Evolutionary conservation across 2,888 invertebrate species (phyloP).

Genomic region (Hydrotaea diabolus): DNA sequence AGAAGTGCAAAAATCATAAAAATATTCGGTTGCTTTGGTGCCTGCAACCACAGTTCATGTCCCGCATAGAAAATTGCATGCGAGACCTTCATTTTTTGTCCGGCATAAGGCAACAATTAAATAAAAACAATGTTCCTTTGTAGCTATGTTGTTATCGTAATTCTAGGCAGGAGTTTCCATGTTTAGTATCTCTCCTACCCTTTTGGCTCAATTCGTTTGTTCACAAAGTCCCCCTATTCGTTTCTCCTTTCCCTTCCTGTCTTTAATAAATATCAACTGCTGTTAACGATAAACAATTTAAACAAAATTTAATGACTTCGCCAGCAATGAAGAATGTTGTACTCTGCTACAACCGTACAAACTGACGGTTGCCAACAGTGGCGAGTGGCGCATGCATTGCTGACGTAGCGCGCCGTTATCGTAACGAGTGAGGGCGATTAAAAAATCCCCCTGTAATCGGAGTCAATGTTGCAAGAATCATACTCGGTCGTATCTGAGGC

Average conservation of each 20-base stretch:
- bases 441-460: constrained; percentile 42
- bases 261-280: constrained; percentile 51
- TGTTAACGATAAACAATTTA: constrained; percentile 51
- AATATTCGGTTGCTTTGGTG: no score
- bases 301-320: constrained; percentile 60
- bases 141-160: background rate
- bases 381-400: constrained; percentile 37
- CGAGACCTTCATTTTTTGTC: constrained; percentile 44
- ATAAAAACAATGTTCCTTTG: constrained; percentile 54
- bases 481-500: constrained; percentile 23
- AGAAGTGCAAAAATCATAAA: no score
- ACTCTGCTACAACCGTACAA: background rate
- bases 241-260: constrained; percentile 36
- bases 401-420: background rate
- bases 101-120: constrained; percentile 64
- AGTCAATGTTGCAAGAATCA: constrained; percentile 59
- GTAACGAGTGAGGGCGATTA: constrained; percentile 58
- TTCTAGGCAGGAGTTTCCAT: constrained; percentile 33
- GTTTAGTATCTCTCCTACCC: constrained; percentile 13
- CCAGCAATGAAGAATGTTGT: constrained; percentile 36
- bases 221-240: constrained; percentile 26
- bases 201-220: constrained; percentile 17
- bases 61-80: constrained; percentile 30
- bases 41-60: constrained; percentile 45
- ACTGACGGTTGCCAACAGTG: constrained; percentile 37